A percentile compares a stretch with the other conserved stretches of the same genome.
phyloP scores from a whole-genome alignment of 2,797 vertebrate species.

The Parauchenoglanis ngamensis region DNA sequence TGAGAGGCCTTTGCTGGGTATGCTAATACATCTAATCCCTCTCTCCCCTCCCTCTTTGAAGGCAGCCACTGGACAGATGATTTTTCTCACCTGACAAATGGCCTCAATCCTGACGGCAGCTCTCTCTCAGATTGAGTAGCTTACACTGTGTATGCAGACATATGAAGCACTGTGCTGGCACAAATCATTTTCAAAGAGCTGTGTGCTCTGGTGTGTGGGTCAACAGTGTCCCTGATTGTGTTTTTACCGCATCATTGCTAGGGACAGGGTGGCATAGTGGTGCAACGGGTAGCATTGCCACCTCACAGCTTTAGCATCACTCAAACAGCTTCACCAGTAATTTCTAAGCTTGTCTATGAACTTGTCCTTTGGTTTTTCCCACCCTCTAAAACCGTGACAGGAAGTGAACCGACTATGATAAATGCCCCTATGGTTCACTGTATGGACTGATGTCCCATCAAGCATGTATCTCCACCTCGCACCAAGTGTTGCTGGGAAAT shows the following conservation, averaged over 20 bases:
- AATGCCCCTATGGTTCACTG: not conserved
- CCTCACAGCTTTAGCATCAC: not conserved
- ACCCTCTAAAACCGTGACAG: no score
- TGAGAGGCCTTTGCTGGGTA: slow-evolving; percentile 49
- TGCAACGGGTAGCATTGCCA: not conserved
- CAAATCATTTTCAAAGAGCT: slow-evolving; percentile 33
- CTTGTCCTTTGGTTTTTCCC: not conserved
- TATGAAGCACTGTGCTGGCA: slow-evolving; percentile 21
- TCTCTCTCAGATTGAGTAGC: slow-evolving; percentile 21
- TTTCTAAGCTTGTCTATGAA: not conserved
- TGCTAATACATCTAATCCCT: slow-evolving; percentile 57
- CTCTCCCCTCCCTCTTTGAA: slow-evolving; percentile 44
- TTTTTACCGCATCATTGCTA: slow-evolving; percentile 4
- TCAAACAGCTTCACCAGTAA: not conserved
- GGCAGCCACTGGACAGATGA: slow-evolving; percentile 24
- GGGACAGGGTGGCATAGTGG: not conserved
- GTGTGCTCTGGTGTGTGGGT: slow-evolving; percentile 3
- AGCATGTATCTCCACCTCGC: not conserved
- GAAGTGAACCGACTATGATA: not conserved
- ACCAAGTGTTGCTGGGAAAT: not conserved
- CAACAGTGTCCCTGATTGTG: slow-evolving; percentile 4
- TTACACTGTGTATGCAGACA: slow-evolving; percentile 39
- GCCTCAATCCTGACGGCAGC: slow-evolving; percentile 44
- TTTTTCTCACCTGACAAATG: slow-evolving; percentile 56
- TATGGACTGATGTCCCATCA: not conserved